These are phyloP conservation scores for Acrossocheilus fasciatus DNA, from an alignment of 2,797 vertebrate species.

Conservation along the genomic window DNA sequence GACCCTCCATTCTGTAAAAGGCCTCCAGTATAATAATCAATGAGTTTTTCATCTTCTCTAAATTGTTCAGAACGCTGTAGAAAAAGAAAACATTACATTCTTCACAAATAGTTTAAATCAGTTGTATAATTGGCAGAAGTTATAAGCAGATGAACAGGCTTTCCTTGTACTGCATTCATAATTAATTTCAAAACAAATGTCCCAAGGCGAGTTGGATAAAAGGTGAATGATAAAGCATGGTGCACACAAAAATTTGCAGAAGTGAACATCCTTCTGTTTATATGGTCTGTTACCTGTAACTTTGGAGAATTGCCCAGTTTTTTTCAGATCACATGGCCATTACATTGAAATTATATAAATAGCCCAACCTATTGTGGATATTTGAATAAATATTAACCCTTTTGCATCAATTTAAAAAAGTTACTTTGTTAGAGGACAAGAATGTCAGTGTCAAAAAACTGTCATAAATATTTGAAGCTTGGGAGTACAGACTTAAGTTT, in stretches of 20 bases:
- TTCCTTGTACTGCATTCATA: background rate
- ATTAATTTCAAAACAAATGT: background rate
- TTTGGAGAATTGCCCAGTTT: background rate
- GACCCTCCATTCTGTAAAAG: conserved; percentile 45
- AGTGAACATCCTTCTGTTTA: background rate
- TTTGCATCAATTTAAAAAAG: too few relatives aligned
- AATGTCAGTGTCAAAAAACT: too few relatives aligned
- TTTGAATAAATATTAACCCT: background rate
- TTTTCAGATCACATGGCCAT: conserved; percentile 24
- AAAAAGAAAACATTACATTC: background rate
- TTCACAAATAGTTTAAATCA: background rate
- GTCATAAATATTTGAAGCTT: too few relatives aligned
- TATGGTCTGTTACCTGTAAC: background rate
- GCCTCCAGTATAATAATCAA: background rate
- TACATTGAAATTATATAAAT: background rate
- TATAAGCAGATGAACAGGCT: background rate
- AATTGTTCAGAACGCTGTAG: background rate
- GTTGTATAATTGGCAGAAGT: background rate
- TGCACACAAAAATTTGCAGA: background rate
- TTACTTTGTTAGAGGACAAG: too few relatives aligned
- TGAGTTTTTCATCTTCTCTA: conserved; percentile 30
- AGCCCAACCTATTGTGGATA: background rate
- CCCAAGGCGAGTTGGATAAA: background rate
- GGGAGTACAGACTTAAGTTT: too few relatives aligned
- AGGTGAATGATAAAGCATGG: background rate